Conservation (phyloP, 2,113 vertebrate species). For the Mystacornis crossleyi region DNA sequence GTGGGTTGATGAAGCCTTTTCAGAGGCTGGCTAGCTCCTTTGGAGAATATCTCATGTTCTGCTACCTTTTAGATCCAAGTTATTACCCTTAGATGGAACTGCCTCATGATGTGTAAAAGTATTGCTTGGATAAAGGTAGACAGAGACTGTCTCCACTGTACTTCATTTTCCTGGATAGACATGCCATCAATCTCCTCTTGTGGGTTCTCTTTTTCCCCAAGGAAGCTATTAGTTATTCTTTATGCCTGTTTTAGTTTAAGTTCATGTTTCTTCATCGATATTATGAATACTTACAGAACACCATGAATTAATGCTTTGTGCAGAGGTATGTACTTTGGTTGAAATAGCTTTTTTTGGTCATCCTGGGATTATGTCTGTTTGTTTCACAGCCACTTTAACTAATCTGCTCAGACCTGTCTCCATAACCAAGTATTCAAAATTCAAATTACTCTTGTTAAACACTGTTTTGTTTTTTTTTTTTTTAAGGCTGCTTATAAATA, state of each 20-base stretch:
- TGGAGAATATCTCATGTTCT: background rate
- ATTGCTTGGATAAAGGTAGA: background rate
- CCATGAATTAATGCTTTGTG: background rate
- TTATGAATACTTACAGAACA: background rate
- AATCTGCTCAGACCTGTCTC: background rate
- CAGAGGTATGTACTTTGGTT: background rate
- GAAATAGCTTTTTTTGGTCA: background rate
- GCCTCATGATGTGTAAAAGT: background rate
- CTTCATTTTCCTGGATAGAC: background rate
- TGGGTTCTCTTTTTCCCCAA: background rate
- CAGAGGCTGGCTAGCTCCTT: background rate
- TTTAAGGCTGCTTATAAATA: background rate
- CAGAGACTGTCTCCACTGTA: background rate
- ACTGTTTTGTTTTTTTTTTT: background rate
- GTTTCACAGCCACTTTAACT: background rate
- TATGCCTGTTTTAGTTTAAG: slow-evolving; percentile 27
- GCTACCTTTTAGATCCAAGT: background rate
- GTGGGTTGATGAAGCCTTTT: background rate
- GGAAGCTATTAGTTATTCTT: background rate
- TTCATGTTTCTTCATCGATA: background rate
- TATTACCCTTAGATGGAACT: background rate
- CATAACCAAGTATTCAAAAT: background rate
- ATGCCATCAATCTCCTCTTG: background rate
- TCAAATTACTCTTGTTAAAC: background rate
- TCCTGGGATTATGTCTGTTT: background rate